Percentiles rank a stretch among this genome's conserved stretches.
phyloP scores from a whole-genome alignment of 2,888 invertebrate species.

The Mythimna vitellina region DNA sequence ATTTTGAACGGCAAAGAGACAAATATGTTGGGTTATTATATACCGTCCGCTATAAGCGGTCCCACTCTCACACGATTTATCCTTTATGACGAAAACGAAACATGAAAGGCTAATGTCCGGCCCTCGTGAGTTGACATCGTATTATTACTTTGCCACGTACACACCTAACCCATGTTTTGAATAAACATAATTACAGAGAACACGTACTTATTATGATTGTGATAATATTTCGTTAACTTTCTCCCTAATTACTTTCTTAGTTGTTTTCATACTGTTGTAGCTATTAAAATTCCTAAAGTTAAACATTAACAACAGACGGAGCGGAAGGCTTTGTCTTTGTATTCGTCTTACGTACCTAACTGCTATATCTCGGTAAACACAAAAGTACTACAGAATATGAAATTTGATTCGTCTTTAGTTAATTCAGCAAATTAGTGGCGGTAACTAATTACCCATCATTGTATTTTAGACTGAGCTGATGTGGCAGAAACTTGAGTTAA shows the following conservation, averaged over 20 bases:
- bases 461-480: constrained; percentile 61
- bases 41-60: constrained; percentile 18
- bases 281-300: constrained; percentile 62
- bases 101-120: constrained; percentile 57
- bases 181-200: constrained; percentile 57
- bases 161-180: constrained; percentile 42
- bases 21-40: constrained; percentile 38
- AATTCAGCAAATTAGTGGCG: constrained; percentile 52
- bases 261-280: constrained; percentile 52
- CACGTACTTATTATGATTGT: constrained; percentile 52
- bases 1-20: constrained; percentile 31
- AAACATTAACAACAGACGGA: constrained; percentile 57
- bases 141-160: constrained; percentile 39
- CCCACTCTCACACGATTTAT: constrained; percentile 38
- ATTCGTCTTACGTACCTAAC: constrained; percentile 33
- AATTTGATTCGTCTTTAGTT: constrained; percentile 52
- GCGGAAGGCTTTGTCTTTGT: constrained; percentile 50
- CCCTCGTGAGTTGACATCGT: constrained; percentile 40
- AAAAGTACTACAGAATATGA: constrained; percentile 44
- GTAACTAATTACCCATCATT: constrained; percentile 64
- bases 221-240: constrained; percentile 60
- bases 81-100: constrained; percentile 54
- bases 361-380: constrained; percentile 44
- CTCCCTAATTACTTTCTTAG: constrained; percentile 58
- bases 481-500: constrained; percentile 65